phyloP scores from a whole-genome alignment of 1,140 invertebrate genomes.

The Lordiphosa clarofinis region DNA sequence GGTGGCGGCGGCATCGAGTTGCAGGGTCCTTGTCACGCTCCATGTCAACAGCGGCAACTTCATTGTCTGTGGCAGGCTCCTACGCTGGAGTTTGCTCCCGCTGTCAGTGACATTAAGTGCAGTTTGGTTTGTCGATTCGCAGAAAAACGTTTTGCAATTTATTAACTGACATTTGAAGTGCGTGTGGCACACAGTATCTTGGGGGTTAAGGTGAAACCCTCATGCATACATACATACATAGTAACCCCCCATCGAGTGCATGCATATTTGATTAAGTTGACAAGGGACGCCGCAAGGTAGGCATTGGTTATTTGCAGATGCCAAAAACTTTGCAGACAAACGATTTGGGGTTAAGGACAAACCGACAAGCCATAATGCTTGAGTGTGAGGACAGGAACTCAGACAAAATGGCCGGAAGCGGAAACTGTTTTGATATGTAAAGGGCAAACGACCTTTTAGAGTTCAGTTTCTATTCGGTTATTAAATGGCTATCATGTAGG shows the following conservation, averaged over 20 bases:
- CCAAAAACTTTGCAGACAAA: conserved; percentile 54
- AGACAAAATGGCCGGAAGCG: conserved; percentile 50
- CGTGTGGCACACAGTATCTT: conserved; percentile 16
- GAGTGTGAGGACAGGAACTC: conserved; percentile 30
- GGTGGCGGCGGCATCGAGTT: conserved; percentile 33
- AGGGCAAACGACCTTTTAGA: conserved; percentile 18
- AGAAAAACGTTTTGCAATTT: conserved; percentile 64
- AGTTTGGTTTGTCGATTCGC: conserved; percentile 55
- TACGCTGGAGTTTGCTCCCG: neutral
- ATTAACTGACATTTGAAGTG: conserved; percentile 63
- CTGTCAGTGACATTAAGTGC: conserved; percentile 57
- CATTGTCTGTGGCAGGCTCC: conserved; percentile 27
- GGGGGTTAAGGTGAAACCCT: conserved; percentile 23
- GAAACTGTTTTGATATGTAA: conserved; percentile 50
- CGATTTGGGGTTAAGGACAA: conserved; percentile 44
- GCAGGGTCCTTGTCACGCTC: conserved; percentile 45
- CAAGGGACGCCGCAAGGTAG: conserved; percentile 37
- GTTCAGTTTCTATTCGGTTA: conserved; percentile 22
- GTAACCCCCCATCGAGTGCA: conserved; percentile 23
- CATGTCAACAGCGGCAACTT: conserved; percentile 57
- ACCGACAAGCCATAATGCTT: conserved; percentile 36
- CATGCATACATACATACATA: conserved; percentile 43
- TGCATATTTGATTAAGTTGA: conserved; percentile 60
- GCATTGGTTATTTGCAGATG: conserved; percentile 52
- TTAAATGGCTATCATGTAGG: conserved; percentile 41